Evolutionary conservation across 2,113 vertebrate species (phyloP).

Genomic region (Egretta garzetta): DNA sequence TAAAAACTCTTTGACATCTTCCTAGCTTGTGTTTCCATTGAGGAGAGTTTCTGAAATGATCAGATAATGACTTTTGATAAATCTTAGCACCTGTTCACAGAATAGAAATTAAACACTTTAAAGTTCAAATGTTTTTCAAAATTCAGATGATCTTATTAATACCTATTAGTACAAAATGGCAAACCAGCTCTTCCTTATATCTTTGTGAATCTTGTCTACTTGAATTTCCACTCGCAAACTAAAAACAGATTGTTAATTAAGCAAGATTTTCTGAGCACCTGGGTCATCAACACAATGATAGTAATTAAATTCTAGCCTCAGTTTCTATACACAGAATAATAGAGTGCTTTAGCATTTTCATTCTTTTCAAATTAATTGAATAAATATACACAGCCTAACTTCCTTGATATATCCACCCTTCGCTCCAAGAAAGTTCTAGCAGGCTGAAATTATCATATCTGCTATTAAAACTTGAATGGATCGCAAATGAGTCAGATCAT

Average conservation of each 20-base stretch:
- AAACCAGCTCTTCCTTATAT: not conserved
- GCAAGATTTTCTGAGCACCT: slow-evolving; percentile 21
- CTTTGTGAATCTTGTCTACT: slow-evolving; percentile 24
- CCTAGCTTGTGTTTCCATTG: not conserved
- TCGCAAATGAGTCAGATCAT: not conserved
- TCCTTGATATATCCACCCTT: not conserved
- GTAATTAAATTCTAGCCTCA: slow-evolving; percentile 47
- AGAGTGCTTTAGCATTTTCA: slow-evolving; percentile 1
- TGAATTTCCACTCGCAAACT: slow-evolving; percentile 38
- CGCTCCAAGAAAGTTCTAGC: not conserved
- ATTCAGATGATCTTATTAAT: slow-evolving; percentile 31
- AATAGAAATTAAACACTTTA: slow-evolving; percentile 49
- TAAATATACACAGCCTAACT: not conserved
- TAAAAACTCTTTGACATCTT: not conserved
- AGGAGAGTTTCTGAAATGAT: slow-evolving; percentile 54
- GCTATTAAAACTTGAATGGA: not conserved
- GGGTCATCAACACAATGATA: not conserved
- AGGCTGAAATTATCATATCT: not conserved
- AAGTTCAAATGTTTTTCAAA: slow-evolving; percentile 59
- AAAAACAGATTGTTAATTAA: slow-evolving; percentile 51
- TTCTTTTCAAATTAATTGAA: slow-evolving; percentile 53
- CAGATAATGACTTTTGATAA: slow-evolving; percentile 48
- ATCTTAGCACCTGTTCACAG: slow-evolving; percentile 16
- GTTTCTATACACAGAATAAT: slow-evolving; percentile 37
- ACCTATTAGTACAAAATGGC: slow-evolving; percentile 29